Conservation (phyloP, 2,888 invertebrate genomes). For the Thecocarcelia acutangulata region DNA sequence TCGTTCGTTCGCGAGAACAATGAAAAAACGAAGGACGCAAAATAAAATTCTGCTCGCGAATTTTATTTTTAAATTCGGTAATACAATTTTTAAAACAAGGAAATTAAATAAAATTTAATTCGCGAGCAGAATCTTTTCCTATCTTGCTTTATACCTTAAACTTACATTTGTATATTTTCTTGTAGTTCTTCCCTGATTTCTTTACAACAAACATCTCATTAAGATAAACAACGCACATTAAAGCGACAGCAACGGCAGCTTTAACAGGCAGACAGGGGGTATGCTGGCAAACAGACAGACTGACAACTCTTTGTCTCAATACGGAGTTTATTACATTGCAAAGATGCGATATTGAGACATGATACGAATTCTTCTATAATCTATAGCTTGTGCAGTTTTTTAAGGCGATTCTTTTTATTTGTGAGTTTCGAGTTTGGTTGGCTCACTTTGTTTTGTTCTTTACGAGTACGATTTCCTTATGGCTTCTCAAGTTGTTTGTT, state of each 20-base stretch:
- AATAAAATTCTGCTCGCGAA: too few relatives aligned
- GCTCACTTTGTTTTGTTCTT: slow-evolving; percentile 36
- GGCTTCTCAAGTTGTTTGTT: slow-evolving; percentile 37
- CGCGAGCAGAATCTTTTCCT: too few relatives aligned
- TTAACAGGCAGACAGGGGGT: background rate
- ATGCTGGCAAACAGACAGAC: slow-evolving; percentile 12
- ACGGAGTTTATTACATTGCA: slow-evolving; percentile 43
- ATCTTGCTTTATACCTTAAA: background rate
- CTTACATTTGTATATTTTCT: background rate
- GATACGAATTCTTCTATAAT: slow-evolving; percentile 29
- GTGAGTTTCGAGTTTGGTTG: background rate
- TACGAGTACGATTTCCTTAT: slow-evolving; percentile 54
- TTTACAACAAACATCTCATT: slow-evolving; percentile 29
- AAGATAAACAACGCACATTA: slow-evolving; percentile 25
- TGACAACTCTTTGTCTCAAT: slow-evolving; percentile 36
- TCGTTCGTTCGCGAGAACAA: too few relatives aligned
- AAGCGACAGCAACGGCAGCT: background rate
- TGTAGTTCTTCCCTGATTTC: slow-evolving; percentile 9
- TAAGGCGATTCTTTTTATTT: slow-evolving; percentile 21
- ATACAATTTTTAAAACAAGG: too few relatives aligned
- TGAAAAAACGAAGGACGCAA: too few relatives aligned
- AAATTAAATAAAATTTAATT: too few relatives aligned
- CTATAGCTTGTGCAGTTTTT: slow-evolving; percentile 41
- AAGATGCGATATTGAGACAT: slow-evolving; percentile 22
- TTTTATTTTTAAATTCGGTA: too few relatives aligned